Conservation (phyloP, 2,797 vertebrate species). For the Chelmon rostratus region DNA sequence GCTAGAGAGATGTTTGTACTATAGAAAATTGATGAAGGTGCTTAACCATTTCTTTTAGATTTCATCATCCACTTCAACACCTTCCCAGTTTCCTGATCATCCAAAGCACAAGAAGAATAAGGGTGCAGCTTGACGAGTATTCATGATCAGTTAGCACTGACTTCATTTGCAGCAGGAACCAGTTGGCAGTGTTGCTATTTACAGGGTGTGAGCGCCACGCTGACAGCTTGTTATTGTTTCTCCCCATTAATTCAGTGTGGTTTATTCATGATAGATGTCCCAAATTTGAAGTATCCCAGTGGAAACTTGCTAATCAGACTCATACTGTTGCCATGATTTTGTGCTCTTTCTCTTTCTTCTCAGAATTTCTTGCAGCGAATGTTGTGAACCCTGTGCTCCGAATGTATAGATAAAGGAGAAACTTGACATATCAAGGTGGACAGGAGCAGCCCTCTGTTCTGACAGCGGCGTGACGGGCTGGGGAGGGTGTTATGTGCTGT, state of each 20-base stretch:
- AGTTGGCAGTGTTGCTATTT: slow-evolving; percentile 43
- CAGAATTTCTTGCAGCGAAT: background rate
- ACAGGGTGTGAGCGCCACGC: slow-evolving; percentile 25
- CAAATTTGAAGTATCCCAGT: slow-evolving; percentile 26
- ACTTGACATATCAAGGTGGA: slow-evolving; percentile 63
- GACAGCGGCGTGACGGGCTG: slow-evolving; percentile 51
- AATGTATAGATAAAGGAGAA: slow-evolving; percentile 13
- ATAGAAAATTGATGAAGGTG: slow-evolving; percentile 38
- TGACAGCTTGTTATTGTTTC: slow-evolving; percentile 31
- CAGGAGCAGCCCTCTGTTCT: slow-evolving; percentile 59
- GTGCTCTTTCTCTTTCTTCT: background rate
- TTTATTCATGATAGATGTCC: slow-evolving; percentile 46
- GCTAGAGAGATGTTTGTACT: slow-evolving; percentile 63
- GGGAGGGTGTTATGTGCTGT: slow-evolving; percentile 65
- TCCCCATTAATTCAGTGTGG: slow-evolving; percentile 29
- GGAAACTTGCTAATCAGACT: slow-evolving; percentile 24
- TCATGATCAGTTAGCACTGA: slow-evolving; percentile 14
- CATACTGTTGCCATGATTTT: background rate
- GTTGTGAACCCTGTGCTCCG: slow-evolving; percentile 6
- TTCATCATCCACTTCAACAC: slow-evolving; percentile 13
- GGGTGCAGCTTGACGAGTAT: slow-evolving; percentile 7
- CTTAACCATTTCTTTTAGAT: slow-evolving; percentile 56
- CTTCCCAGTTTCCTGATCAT: slow-evolving; percentile 7
- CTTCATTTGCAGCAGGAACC: slow-evolving; percentile 36
- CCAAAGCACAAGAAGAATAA: background rate